These are phyloP conservation scores for Drosophila ambigua DNA, from an alignment of 1,140 invertebrate species.

Conservation along the genomic window DNA sequence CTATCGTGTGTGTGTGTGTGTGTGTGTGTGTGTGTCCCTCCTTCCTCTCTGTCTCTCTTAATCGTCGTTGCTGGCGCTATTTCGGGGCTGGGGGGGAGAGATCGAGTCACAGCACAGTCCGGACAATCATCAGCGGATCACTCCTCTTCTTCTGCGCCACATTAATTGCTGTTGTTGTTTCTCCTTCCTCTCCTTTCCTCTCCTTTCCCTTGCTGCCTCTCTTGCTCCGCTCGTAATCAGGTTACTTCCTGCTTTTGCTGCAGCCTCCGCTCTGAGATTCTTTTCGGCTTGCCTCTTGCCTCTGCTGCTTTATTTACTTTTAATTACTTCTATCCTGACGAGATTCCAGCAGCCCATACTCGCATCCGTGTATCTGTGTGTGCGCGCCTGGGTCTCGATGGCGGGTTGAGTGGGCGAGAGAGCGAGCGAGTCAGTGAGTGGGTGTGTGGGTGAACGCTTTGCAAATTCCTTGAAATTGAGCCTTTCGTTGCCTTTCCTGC, in stretches of 20 bases:
- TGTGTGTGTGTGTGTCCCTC: conserved; percentile 7
- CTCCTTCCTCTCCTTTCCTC: not conserved
- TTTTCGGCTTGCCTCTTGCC: conserved; percentile 9
- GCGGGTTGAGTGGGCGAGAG: no score
- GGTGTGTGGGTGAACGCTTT: conserved; percentile 25
- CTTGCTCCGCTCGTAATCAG: conserved; percentile 44
- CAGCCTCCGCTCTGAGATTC: conserved; percentile 14
- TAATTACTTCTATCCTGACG: conserved; percentile 63
- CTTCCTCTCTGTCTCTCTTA: conserved; percentile 7
- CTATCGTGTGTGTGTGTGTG: conserved; percentile 25
- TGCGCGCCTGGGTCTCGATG: not conserved
- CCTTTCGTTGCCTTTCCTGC: conserved; percentile 57
- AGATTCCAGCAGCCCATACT: conserved; percentile 23
- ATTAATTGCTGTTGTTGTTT: conserved; percentile 26
- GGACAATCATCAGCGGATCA: conserved; percentile 19
- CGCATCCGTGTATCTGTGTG: conserved; percentile 7
- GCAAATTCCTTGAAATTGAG: conserved; percentile 71
- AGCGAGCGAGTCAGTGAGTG: not conserved
- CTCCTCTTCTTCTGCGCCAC: conserved; percentile 34
- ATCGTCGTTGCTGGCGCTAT: conserved; percentile 6
- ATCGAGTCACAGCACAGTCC: conserved; percentile 40
- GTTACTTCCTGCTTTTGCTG: conserved; percentile 31
- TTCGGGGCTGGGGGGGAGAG: conserved; percentile 16
- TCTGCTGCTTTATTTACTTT: conserved; percentile 55
- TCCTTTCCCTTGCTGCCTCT: conserved; percentile 34